Conservation (phyloP, 2,113 vertebrate species). For the Thamnophis sirtalis region DNA sequence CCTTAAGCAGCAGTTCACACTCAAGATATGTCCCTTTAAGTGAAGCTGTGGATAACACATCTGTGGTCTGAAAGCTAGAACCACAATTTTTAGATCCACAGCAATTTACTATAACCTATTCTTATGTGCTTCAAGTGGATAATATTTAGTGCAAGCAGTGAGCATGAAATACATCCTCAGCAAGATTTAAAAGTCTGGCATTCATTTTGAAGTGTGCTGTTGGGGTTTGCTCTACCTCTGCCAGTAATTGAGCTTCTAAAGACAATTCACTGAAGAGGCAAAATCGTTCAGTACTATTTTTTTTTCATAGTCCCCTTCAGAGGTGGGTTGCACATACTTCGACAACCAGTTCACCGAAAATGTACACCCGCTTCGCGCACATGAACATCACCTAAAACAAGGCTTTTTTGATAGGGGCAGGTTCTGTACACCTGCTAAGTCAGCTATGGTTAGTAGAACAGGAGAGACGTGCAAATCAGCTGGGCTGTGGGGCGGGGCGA, state of each 20-base stretch:
- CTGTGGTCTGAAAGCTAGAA: not conserved
- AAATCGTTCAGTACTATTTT: not conserved
- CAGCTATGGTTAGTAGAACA: no score
- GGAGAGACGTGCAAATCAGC: no score
- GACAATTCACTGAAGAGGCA: not conserved
- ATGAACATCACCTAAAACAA: no score
- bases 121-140: not conserved
- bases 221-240: not conserved
- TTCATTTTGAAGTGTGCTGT: not conserved
- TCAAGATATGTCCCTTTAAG: not conserved
- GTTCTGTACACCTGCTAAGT: no score
- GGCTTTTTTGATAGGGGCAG: no score
- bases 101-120: not conserved
- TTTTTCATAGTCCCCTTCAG: not conserved
- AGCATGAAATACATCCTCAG: not conserved
- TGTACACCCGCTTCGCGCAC: no score
- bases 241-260: not conserved
- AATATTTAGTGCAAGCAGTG: not conserved
- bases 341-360: no score
- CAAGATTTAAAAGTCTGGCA: not conserved
- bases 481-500: no score
- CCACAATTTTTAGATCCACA: not conserved
- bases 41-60: not conserved
- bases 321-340: no score
- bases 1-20: constrained; percentile 36